Conservation (phyloP, 2,113 vertebrate species). For the Macroglossus sobrinus region DNA sequence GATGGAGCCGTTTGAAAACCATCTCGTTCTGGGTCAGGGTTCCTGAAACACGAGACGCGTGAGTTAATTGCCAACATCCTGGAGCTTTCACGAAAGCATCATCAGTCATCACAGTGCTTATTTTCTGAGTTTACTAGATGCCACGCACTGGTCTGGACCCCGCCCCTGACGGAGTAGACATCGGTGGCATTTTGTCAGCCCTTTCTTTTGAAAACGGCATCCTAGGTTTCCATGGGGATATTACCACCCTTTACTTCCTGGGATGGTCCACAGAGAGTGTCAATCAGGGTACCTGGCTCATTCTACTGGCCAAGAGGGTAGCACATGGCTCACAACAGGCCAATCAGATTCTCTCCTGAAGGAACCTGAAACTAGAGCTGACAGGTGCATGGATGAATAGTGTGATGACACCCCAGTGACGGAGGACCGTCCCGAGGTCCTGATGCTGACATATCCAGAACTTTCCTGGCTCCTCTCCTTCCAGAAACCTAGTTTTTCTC, state of each 20-base stretch:
- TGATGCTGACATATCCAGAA: rapidly evolving
- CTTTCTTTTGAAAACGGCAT: not conserved
- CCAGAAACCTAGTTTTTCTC: not conserved
- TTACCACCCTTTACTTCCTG: not conserved
- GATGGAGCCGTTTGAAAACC: constrained; percentile 96
- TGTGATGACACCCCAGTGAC: rapidly evolving
- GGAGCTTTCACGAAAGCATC: rapidly evolving
- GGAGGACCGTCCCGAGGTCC: rapidly evolving
- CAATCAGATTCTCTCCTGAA: not conserved
- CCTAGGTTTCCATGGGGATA: not conserved
- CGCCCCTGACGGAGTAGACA: not conserved
- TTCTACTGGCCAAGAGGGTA: not conserved
- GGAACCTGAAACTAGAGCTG: not conserved
- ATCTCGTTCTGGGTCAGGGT: constrained; percentile 98
- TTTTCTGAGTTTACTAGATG: rapidly evolving
- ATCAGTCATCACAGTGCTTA: rapidly evolving
- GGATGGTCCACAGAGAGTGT: not conserved
- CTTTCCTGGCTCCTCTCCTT: not conserved
- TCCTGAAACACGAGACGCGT: constrained; percentile 80
- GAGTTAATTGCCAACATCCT: rapidly evolving
- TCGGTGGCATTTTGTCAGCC: not conserved
- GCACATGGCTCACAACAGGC: not conserved
- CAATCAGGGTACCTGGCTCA: not conserved
- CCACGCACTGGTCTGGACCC: rapidly evolving
- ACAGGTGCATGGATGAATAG: rapidly evolving